Conservation (phyloP, 2,888 invertebrate species). For the Tetheella fluctuosa region DNA sequence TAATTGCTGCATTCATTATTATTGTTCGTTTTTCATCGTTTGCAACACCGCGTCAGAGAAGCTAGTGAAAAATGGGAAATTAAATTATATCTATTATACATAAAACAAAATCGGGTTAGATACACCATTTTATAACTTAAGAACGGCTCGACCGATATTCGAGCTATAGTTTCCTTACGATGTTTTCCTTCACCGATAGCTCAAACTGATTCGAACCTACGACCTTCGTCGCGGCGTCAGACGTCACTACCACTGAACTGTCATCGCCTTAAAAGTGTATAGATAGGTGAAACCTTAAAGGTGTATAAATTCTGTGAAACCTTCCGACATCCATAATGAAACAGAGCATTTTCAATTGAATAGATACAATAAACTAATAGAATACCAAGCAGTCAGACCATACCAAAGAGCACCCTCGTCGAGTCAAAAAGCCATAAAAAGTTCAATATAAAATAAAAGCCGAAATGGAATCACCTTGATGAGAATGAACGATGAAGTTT, state of each 20-base stretch:
- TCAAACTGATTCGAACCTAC: too few relatives aligned
- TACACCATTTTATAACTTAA: too few relatives aligned
- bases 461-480: conserved; percentile 32
- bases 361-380: not conserved
- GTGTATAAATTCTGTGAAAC: not conserved
- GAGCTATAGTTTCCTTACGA: too few relatives aligned
- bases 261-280: too few relatives aligned
- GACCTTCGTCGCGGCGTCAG: too few relatives aligned
- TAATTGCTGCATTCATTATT: conserved; percentile 1
- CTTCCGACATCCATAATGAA: not conserved
- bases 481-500: conserved; percentile 41
- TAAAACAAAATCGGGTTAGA: too few relatives aligned
- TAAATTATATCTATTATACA: too few relatives aligned
- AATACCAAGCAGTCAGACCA: conserved; percentile 6
- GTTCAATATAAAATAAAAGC: conserved; percentile 34
- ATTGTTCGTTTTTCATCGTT: not conserved
- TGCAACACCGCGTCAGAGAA: not conserved
- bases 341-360: not conserved
- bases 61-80: not conserved
- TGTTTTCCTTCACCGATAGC: too few relatives aligned
- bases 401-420: conserved; percentile 5
- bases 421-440: conserved; percentile 41
- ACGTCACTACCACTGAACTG: too few relatives aligned
- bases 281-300: too few relatives aligned
- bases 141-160: too few relatives aligned